Evolutionary conservation across 1,140 invertebrate species (phyloP), one percentile per base, ranked within the genome.

Genomic region (Atta cephalotes): DNA sequence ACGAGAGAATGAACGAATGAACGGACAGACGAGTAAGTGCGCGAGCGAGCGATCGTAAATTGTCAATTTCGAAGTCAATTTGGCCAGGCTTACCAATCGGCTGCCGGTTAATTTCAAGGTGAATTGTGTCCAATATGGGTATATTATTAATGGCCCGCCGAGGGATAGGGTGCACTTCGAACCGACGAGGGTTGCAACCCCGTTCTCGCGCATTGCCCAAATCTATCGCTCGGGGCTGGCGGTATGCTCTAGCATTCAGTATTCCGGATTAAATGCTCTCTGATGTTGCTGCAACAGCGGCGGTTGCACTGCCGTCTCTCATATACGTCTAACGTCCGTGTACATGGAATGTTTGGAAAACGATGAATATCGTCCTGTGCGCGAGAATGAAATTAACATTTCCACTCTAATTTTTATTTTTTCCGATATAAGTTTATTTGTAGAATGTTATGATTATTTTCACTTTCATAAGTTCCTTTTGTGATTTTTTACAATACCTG

Each of bases 51-150:
- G 90, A 88, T 93, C 93, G 94, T 95, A 95, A 95, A 95, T 95
- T 95, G 94, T 95, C 95, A 95, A 95, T 95, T 95, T 95, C 94
- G 93, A 95, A 95, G 95, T 95, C 95, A 95, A 95, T 95, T 95
- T 95, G 95, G 92, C 92, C 90, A 89, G 94, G 94, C 94, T 95
- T 95, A 95, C 93, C 94, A 95, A 95, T 95, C 95, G 95, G 90
- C 94, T 94, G 92, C 94, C 93, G 94, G 95, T 95, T 95, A 95
- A 95, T 95, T 95, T 95, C 95, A 95, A 95, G 95, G 95, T 95
- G 95, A 95, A 95, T 95, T 95, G 95, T 95, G 95, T 95, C 95
- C 95, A 95, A 95, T 95, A 95, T 95, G 95, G 95, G 95, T 95
- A 94, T 95, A 95, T 95, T 95, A 95, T 95, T 95, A 95, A 95